Evolutionary conservation across 2,888 invertebrate species (phyloP).

Genomic region (Elmis aenea): DNA sequence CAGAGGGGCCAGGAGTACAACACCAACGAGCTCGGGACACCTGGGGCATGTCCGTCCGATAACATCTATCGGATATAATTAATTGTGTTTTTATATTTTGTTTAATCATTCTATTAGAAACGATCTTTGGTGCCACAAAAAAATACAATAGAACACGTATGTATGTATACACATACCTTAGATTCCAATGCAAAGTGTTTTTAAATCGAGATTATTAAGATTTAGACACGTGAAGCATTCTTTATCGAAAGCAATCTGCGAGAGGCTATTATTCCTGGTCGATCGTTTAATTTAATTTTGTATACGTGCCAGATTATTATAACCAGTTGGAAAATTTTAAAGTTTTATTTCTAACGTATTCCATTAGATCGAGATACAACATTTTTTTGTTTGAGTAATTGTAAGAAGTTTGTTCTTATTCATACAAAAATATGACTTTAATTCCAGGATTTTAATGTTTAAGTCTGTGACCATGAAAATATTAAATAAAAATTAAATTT

Average conservation of each 20-base stretch:
- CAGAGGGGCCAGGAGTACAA: conserved; percentile 29
- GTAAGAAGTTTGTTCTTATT: too few relatives aligned
- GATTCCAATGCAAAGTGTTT: conserved; percentile 33
- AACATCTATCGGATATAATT: conserved; percentile 46
- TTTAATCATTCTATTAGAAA: conserved; percentile 48
- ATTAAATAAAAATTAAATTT: too few relatives aligned
- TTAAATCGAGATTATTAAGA: not conserved
- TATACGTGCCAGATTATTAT: too few relatives aligned
- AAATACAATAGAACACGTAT: conserved; percentile 15
- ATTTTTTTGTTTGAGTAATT: too few relatives aligned
- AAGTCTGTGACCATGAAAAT: too few relatives aligned
- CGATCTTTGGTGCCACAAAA: conserved; percentile 30
- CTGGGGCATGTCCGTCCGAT: conserved; percentile 42
- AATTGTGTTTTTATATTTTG: conserved; percentile 49
- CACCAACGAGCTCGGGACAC: conserved; percentile 38
- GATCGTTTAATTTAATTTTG: too few relatives aligned
- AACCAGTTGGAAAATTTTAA: too few relatives aligned
- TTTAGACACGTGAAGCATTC: not conserved
- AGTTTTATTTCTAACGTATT: too few relatives aligned
- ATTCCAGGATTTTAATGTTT: too few relatives aligned
- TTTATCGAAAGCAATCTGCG: not conserved
- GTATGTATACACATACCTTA: conserved; percentile 39
- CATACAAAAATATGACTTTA: too few relatives aligned
- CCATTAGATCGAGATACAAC: too few relatives aligned
- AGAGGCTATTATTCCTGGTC: too few relatives aligned